phyloP scores from a whole-genome alignment of 2,113 vertebrate genomes.

The Mystacornis crossleyi region DNA sequence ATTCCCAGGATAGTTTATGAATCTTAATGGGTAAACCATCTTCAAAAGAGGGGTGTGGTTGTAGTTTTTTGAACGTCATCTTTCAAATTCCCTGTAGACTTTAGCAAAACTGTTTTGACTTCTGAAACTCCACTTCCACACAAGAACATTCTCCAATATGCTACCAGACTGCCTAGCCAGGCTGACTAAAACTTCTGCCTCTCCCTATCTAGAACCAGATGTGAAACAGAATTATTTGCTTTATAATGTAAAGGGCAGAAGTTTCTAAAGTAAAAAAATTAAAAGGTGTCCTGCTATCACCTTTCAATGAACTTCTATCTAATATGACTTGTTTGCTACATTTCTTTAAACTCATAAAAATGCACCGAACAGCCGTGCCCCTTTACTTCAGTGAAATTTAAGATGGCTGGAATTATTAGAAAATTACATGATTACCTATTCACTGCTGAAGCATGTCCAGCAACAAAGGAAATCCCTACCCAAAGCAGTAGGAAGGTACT shows the following conservation, averaged over 20 bases:
- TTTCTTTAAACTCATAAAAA: background rate
- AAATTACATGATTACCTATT: background rate
- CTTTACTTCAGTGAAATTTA: background rate
- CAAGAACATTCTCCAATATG: background rate
- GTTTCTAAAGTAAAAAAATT: background rate
- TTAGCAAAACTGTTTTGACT: background rate
- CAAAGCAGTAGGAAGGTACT: background rate
- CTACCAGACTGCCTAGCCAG: background rate
- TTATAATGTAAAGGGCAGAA: background rate
- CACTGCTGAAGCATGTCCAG: background rate
- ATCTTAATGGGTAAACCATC: background rate
- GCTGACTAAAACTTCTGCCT: background rate
- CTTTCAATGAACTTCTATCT: background rate
- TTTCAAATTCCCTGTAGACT: background rate
- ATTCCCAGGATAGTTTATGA: background rate
- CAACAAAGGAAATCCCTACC: constrained; percentile 22
- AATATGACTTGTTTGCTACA: background rate
- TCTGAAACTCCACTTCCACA: background rate
- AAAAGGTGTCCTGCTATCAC: background rate
- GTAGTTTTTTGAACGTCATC: background rate
- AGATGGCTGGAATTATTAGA: background rate
- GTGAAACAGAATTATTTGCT: background rate
- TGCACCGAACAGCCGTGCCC: fast-evolving
- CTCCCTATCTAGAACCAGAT: background rate
- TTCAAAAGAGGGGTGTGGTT: background rate